A percentile compares a stretch with the other conserved stretches of the same genome.
These are phyloP conservation scores for Vespertilio murinus DNA, from an alignment of 2,797 vertebrate species.

Conservation along the genomic window DNA sequence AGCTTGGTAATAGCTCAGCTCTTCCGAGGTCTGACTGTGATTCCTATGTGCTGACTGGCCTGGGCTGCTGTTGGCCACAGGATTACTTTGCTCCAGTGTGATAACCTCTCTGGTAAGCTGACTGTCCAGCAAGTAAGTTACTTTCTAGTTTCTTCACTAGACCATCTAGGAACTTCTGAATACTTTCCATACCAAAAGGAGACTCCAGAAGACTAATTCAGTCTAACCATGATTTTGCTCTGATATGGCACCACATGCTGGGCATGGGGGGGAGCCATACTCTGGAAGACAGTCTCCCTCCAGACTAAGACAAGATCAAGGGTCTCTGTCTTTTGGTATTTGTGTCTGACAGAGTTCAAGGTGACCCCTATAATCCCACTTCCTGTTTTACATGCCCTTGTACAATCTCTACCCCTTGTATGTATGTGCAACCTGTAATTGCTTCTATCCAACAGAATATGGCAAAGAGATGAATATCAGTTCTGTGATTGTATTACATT, in stretches of 20 bases:
- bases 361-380: not conserved
- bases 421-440: not conserved
- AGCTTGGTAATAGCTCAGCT: not conserved
- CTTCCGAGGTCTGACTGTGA: not conserved
- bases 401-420: not conserved
- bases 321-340: conserved; percentile 7
- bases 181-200: not conserved
- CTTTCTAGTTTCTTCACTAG: conserved; percentile 37
- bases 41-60: not conserved
- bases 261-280: no score
- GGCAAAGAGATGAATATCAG: not conserved
- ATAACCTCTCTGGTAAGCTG: not conserved
- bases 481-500: not conserved
- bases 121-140: not conserved
- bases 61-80: not conserved
- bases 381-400: not conserved
- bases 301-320: not conserved
- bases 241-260: not conserved
- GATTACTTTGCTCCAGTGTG: not conserved
- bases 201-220: not conserved
- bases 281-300: not conserved
- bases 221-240: not conserved
- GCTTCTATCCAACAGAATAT: not conserved
- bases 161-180: not conserved
- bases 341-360: not conserved